Base-by-base conservation (phyloP, 2,888 invertebrate species). In the Euphydryas editha region DNA sequence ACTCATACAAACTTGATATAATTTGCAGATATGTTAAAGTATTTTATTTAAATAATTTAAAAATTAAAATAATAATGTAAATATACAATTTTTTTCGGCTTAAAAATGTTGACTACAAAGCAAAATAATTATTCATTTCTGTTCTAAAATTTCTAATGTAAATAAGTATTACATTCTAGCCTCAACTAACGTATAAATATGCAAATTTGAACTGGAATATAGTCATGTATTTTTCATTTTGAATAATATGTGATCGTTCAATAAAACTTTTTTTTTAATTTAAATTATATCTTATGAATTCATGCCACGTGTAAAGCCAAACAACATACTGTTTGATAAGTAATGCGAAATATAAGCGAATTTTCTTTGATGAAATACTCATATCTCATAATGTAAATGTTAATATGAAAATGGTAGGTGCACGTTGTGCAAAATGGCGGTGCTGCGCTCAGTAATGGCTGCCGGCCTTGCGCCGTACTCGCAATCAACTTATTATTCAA, bases 401-500 rank as follows among this genome's bases (percentile, higher is more conserved):
- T 65, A 62, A 39, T 70, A 62, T 64, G 73, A 70, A 77, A 83
- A 83, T 78, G 80, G 76, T 81, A 77, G 78, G 81, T 83, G 84
- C 79, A 79, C 78, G 75, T 72, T 77, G 76, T 76, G 76, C 87
- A 87, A 89, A 86, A 90, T 91, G 89, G 88, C 90, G 75, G 86
- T 84, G 79, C 76, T 73, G 77, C 78, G 78, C 81, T 82, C 82
- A 81, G 84, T 81, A 86, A 89, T 90, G 88, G 88, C 87, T 73
- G 82, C 82, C 85, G 91, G 91, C 92, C 91, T 91, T 91, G 91
- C 84, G 80, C 76, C 78, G 82, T 80, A 85, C 82, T 86, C 83
- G 88, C 90, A 88, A 90, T 90, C 91, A 90, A 87, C 88, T 88
- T 91, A 90, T 91, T 92, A 92, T 92, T 92, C 92, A 92, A 92